Conservation (phyloP, 1,140 invertebrate genomes). For the Calephelis nemesis region DNA sequence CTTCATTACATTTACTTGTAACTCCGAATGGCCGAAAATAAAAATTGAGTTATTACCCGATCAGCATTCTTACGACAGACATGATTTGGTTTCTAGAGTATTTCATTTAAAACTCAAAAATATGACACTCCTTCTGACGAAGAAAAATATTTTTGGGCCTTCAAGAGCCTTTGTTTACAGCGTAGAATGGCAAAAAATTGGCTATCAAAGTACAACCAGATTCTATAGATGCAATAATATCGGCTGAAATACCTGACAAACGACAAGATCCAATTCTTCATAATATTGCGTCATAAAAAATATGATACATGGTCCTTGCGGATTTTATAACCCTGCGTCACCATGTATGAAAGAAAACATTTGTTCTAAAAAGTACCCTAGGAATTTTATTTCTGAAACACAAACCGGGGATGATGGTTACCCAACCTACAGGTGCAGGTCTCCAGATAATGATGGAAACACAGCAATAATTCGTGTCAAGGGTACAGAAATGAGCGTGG, state of each 20-base stretch:
- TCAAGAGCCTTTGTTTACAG: constrained; percentile 57
- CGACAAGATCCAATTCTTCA: constrained; percentile 18
- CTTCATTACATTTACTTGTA: constrained; percentile 32
- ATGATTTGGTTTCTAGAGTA: constrained; percentile 60
- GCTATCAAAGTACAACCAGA: constrained; percentile 14
- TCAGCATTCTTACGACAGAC: constrained; percentile 36
- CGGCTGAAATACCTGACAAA: constrained; percentile 24
- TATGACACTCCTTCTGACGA: constrained; percentile 66
- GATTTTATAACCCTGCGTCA: constrained; percentile 39
- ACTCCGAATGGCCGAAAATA: constrained; percentile 18
- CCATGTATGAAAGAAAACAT: constrained; percentile 34
- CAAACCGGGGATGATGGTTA: constrained; percentile 26
- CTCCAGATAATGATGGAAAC: constrained; percentile 47
- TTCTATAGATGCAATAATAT: constrained; percentile 23
- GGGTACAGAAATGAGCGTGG: constrained; percentile 41
- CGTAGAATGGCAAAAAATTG: constrained; percentile 7
- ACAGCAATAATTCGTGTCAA: constrained; percentile 39
- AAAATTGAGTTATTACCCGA: constrained; percentile 26
- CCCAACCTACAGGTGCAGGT: constrained; percentile 35
- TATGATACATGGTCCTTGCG: constrained; percentile 58
- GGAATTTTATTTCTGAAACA: constrained; percentile 22
- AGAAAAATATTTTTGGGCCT: constrained; percentile 51
- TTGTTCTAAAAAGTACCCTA: constrained; percentile 36
- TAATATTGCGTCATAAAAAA: constrained; percentile 23
- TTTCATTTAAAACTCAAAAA: constrained; percentile 73